phyloP scores from a whole-genome alignment of 2,888 invertebrate genomes.

The Hypsopygia costalis region DNA sequence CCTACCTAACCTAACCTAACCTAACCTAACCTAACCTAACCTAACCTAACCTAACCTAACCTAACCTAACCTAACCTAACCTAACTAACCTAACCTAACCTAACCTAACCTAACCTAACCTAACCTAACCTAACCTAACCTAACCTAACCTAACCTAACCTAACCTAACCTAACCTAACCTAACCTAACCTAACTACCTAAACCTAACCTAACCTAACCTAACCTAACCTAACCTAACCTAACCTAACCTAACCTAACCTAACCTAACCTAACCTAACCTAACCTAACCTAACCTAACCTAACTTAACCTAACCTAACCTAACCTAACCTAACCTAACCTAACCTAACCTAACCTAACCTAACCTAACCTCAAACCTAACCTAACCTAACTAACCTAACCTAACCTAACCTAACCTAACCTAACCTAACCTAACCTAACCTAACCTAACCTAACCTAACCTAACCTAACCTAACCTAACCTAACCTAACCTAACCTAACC shows the following conservation, averaged over 20 bases:
- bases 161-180: not conserved
- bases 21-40: slow-evolving; percentile 2
- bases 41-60: slow-evolving; percentile 1
- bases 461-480: not conserved
- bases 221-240: slow-evolving; percentile 4
- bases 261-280: slow-evolving; percentile 8
- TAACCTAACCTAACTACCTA: not conserved
- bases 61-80: not conserved
- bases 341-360: not conserved
- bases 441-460: not conserved
- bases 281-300: slow-evolving; percentile 2
- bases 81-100: not conserved
- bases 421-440: not conserved
- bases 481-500: not conserved
- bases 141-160: slow-evolving; percentile 7
- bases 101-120: slow-evolving; percentile 2
- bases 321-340: not conserved
- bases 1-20: slow-evolving; percentile 4
- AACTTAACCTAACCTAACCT: not conserved
- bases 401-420: not conserved
- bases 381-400: not conserved
- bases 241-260: slow-evolving; percentile 3
- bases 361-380: not conserved
- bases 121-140: slow-evolving; percentile 7
- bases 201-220: slow-evolving; percentile 3